phyloP scores from a whole-genome alignment of 2,113 vertebrate genomes.

The Carettochelys insculpta region DNA sequence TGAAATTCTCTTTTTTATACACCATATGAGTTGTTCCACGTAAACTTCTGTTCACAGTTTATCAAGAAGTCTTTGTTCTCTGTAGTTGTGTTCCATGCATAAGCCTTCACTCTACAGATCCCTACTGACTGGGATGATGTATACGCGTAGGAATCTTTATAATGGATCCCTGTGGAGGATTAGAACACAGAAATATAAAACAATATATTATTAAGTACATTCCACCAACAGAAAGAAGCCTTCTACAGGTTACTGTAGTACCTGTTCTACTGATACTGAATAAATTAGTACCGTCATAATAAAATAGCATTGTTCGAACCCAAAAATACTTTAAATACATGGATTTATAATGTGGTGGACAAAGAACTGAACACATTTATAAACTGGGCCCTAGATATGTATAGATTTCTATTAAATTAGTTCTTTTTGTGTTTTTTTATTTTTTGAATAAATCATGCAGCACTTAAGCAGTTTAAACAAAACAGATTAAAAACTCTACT shows the following conservation, averaged over 20 bases:
- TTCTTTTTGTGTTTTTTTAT: neutral
- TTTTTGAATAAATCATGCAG: neutral
- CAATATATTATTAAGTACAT: neutral
- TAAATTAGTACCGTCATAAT: neutral
- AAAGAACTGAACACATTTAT: neutral
- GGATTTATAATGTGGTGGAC: neutral
- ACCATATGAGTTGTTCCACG: neutral
- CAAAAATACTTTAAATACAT: neutral
- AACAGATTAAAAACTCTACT: neutral
- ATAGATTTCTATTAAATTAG: neutral
- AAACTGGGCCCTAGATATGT: neutral
- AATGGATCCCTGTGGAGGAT: neutral
- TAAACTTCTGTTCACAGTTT: neutral
- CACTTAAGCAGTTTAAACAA: neutral
- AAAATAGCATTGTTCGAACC: neutral
- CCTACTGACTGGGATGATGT: neutral
- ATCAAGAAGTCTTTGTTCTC: neutral
- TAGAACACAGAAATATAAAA: neutral
- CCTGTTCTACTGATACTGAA: neutral
- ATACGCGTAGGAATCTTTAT: neutral
- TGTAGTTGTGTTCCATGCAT: accelerated
- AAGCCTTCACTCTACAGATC: neutral
- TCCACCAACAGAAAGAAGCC: neutral
- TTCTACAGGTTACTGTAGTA: neutral
- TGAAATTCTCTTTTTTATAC: neutral